Percentiles rank a stretch among this genome's conserved stretches.
Evolutionary conservation across 2,888 invertebrate genomes (phyloP).

Genomic region (Philereme transversata): DNA sequence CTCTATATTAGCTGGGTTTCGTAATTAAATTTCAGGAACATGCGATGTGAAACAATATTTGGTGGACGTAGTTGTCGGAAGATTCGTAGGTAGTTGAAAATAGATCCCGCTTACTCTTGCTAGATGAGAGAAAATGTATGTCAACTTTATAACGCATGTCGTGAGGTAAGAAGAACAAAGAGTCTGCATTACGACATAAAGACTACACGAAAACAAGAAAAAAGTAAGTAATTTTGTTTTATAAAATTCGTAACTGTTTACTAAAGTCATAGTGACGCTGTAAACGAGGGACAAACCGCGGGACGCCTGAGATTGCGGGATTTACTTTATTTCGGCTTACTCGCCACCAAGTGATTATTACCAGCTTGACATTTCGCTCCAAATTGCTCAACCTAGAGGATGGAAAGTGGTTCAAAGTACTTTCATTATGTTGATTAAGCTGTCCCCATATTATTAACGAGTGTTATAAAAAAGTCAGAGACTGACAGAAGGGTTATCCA

Average conservation of each 20-base stretch:
- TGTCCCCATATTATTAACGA: too few relatives aligned
- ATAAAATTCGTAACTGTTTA: constrained; percentile 8
- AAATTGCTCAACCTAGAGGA: constrained; percentile 19
- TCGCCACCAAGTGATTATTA: constrained; percentile 28
- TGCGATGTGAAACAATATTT: background rate
- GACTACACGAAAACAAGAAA: constrained; percentile 2
- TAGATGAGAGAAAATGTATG: too few relatives aligned
- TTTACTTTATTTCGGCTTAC: constrained; percentile 33
- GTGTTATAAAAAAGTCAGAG: too few relatives aligned
- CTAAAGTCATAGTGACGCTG: constrained; percentile 27
- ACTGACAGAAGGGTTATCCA: too few relatives aligned
- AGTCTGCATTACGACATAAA: too few relatives aligned
- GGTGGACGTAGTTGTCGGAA: too few relatives aligned
- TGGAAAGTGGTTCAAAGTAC: constrained; percentile 8
- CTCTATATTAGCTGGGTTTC: constrained; percentile 16
- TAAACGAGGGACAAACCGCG: constrained; percentile 29
- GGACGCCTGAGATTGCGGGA: constrained; percentile 27
- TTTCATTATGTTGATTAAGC: background rate
- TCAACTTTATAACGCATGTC: too few relatives aligned
- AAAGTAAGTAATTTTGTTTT: constrained; percentile 13
- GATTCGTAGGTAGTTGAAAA: too few relatives aligned
- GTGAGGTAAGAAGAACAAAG: too few relatives aligned
- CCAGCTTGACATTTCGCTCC: constrained; percentile 23
- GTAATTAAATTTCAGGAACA: constrained; percentile 19
- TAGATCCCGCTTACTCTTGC: too few relatives aligned